phyloP scores from a whole-genome alignment of 1,140 invertebrate genomes.

The Hestina assimilis region DNA sequence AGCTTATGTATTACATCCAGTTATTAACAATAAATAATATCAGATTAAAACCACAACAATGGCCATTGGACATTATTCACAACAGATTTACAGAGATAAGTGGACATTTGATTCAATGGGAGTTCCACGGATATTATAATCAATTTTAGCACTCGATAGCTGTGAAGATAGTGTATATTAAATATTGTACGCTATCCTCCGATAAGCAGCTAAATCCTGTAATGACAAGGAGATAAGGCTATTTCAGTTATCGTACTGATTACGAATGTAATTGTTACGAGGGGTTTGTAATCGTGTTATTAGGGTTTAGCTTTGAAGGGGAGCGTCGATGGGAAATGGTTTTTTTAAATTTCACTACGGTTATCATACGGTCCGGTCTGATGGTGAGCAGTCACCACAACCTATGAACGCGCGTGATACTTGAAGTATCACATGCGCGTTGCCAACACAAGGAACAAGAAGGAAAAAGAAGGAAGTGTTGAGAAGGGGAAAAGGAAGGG shows the following conservation, averaged over 20 bases:
- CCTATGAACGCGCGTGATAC: too few relatives aligned
- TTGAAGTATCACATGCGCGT: too few relatives aligned
- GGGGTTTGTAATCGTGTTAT: constrained; percentile 7
- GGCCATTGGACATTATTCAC: constrained; percentile 1
- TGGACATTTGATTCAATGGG: not conserved
- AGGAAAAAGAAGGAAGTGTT: too few relatives aligned
- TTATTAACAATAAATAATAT: constrained; percentile 1
- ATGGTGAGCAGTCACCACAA: too few relatives aligned
- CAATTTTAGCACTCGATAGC: not conserved
- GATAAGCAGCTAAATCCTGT: constrained; percentile 13
- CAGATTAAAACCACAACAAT: constrained; percentile 2
- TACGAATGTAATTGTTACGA: constrained; percentile 5
- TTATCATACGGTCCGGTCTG: too few relatives aligned
- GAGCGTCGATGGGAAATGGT: not conserved
- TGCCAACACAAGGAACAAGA: too few relatives aligned
- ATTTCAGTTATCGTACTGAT: constrained; percentile 7
- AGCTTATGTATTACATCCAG: too few relatives aligned
- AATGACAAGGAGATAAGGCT: not conserved
- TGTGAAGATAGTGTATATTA: not conserved
- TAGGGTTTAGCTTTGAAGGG: constrained; percentile 1
- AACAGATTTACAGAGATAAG: constrained; percentile 1
- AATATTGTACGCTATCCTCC: not conserved
- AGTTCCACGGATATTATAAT: not conserved
- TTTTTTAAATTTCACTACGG: too few relatives aligned
- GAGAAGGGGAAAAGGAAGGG: too few relatives aligned